Conservation (phyloP, 2,113 vertebrate species). For the Circaetus gallicus region DNA sequence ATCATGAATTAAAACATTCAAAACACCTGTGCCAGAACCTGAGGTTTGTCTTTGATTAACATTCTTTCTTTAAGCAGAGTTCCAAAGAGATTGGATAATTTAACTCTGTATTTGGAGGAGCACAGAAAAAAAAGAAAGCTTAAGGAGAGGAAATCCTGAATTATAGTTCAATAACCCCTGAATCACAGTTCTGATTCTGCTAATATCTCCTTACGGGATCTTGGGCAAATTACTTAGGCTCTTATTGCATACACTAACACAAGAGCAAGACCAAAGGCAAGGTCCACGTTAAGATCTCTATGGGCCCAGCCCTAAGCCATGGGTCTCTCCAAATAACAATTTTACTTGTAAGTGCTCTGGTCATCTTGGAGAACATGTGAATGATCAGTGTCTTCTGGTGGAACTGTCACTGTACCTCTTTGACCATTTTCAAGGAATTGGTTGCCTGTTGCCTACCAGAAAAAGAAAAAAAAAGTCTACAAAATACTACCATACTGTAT, state of each 20-base stretch:
- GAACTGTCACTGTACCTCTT: not conserved
- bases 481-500: not conserved
- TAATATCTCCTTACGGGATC: not conserved
- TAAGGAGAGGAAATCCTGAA: not conserved
- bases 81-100: not conserved
- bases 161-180: not conserved
- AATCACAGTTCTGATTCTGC: not conserved
- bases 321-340: not conserved
- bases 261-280: not conserved
- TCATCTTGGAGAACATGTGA: rapidly evolving
- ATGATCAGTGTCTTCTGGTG: not conserved
- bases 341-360: not conserved
- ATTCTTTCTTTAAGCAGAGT: not conserved
- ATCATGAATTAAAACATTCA: not conserved
- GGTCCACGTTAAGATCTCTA: not conserved
- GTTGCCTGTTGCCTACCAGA: not conserved
- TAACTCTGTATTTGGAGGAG: not conserved
- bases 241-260: not conserved
- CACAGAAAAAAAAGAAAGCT: not conserved
- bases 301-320: not conserved
- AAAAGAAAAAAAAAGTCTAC: not conserved
- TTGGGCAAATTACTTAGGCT: not conserved
- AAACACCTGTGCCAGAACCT: not conserved
- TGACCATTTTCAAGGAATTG: not conserved
- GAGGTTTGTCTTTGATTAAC: not conserved